phyloP scores from a whole-genome alignment of 2,888 invertebrate genomes.

The Melangyna quadrimaculata region DNA sequence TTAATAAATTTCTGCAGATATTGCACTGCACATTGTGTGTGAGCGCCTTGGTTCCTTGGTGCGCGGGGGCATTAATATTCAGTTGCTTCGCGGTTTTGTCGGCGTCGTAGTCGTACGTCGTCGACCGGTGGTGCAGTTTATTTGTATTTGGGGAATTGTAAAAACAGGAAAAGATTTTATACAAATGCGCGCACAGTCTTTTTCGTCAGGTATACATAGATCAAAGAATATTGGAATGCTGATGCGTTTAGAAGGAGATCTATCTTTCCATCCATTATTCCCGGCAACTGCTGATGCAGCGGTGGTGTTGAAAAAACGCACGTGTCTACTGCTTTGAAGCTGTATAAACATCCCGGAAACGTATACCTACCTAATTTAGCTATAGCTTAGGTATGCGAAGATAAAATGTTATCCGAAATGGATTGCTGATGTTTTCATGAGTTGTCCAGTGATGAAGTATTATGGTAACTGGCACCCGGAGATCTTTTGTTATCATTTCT shows the following conservation, averaged over 20 bases:
- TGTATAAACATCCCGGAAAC: constrained; percentile 49
- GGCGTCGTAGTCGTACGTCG: background rate
- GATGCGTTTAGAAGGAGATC: constrained; percentile 5
- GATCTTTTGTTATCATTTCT: constrained; percentile 21
- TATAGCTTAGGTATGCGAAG: constrained; percentile 25
- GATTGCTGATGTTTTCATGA: constrained; percentile 63
- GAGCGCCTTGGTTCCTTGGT: constrained; percentile 1
- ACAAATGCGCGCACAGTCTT: constrained; percentile 16
- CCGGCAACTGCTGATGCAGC: background rate
- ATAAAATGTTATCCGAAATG: constrained; percentile 37
- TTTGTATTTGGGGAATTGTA: constrained; percentile 36
- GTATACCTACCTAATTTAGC: constrained; percentile 20
- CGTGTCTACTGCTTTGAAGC: constrained; percentile 26
- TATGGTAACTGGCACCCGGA: constrained; percentile 2
- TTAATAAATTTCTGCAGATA: constrained; percentile 52
- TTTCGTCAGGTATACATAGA: constrained; percentile 58
- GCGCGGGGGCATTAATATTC: constrained; percentile 25
- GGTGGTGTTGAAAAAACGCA: constrained; percentile 50
- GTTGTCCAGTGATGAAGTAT: constrained; percentile 23
- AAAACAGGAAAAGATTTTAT: constrained; percentile 66
- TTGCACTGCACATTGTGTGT: background rate
- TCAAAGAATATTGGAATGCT: constrained; percentile 60
- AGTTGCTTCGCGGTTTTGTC: background rate
- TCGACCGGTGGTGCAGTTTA: background rate
- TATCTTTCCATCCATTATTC: background rate